Base-by-base conservation (phyloP, 2,797 vertebrate species). In the Mormyrus proboscirostris region DNA sequence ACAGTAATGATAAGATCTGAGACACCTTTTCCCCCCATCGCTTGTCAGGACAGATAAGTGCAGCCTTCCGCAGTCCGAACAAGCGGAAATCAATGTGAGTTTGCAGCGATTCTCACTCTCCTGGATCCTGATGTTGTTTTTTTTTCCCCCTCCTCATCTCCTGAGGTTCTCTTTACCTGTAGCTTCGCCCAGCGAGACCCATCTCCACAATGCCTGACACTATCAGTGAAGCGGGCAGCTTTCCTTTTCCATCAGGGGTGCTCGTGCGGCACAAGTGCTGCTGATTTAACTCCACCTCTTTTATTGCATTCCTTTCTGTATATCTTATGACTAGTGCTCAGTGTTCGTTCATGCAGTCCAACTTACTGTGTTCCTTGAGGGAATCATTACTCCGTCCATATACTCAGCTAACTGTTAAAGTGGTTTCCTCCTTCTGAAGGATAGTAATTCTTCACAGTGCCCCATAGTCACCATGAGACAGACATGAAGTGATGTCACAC, bases 51-150 rank as follows among this genome's bases (percentile, higher is more conserved):
- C 85, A 87, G 84, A 51, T 87, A 29, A 29, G 50, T 57, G 29
- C 51, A 87, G 53, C 50, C 51, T n/a, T n/a, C n/a, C n/a, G n/a
- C n/a, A n/a, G n/a, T 44, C 53, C 2, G 50, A 41, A 57, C 50
- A 55, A 87, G 29, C 25, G 51, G 85, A 87, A 55, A 53, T 86
- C 84, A 50, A 50, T 84, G 84, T 86, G 49, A 86, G 82, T 10
- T 14, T 10, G 14, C 22, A 50, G 84, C 51, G 5, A 57, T 51
- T 87, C 25, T 59, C 5, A 33, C 49, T 87, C 85, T 87, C 29
- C 33, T 19, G 22, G 47, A 86, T 51, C 83, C 47, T 4, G 49
- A 29, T 33, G 25, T 50, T 51, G 44, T 53, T 25, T 22, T 85
- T 22, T 85, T 22, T 10, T 12, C 4, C 9, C 22, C 12, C 12